Percentiles rank a stretch among this genome's conserved stretches.
Evolutionary conservation across 2,888 invertebrate genomes (phyloP).

Genomic region (Leptinotarsa juncta): DNA sequence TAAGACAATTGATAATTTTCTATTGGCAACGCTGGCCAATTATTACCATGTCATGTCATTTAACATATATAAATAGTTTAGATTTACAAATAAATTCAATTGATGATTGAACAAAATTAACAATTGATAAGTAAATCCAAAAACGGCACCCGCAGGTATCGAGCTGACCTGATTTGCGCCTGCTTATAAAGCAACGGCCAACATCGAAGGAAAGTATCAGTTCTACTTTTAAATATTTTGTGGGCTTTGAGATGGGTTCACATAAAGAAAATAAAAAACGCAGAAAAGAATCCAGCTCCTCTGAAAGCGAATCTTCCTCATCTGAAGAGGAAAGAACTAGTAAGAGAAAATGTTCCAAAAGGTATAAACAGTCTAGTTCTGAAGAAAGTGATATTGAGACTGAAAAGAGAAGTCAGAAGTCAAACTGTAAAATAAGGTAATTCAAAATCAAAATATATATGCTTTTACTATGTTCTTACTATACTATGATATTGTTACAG

Average conservation of each 20-base stretch:
- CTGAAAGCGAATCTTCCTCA: conserved; percentile 40
- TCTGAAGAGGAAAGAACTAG: conserved; percentile 35
- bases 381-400: conserved; percentile 42
- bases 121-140: too few species aligned
- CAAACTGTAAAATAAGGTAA: neutral
- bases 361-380: conserved; percentile 37
- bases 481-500: conserved; percentile 26
- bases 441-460: neutral
- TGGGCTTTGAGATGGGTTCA: conserved; percentile 40
- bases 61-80: too few species aligned
- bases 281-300: conserved; percentile 42
- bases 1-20: too few species aligned
- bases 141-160: too few species aligned
- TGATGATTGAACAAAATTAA: too few species aligned
- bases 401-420: conserved; percentile 2
- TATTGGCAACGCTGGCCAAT: too few species aligned
- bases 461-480: neutral
- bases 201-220: neutral
- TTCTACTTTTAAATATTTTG: neutral
- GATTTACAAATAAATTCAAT: too few species aligned
- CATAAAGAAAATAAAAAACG: conserved; percentile 44
- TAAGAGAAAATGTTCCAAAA: conserved; percentile 33
- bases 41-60: too few species aligned
- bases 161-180: too few species aligned
- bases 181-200: too few species aligned